These are phyloP conservation scores for Montipora sp. DNA, from an alignment of 64 coral and sea anemone genomes.

Conservation along the genomic window DNA sequence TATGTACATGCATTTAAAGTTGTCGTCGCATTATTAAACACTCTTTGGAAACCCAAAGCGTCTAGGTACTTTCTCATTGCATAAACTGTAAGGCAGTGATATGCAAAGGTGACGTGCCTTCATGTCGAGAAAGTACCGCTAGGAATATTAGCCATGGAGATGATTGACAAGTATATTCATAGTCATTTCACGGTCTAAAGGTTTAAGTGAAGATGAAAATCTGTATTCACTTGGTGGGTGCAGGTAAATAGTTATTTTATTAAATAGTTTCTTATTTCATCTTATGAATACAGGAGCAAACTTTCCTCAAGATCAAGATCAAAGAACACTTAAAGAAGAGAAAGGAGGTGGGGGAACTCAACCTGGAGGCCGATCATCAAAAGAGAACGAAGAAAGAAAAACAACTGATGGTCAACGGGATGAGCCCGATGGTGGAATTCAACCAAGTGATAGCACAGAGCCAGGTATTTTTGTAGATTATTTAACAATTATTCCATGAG, in stretches of 20 bases:
- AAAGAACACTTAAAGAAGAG: neutral
- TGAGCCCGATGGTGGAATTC: neutral
- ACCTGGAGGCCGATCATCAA: neutral
- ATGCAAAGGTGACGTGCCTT: too few species aligned
- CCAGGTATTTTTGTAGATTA: neutral
- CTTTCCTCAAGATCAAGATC: neutral
- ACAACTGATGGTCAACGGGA: neutral
- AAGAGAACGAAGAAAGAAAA: neutral
- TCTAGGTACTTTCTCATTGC: too few species aligned
- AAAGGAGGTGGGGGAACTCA: neutral
- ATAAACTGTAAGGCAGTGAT: too few species aligned
- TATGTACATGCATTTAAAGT: too few species aligned
- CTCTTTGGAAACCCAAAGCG: too few species aligned
- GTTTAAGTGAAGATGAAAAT: neutral
- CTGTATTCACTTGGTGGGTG: neutral
- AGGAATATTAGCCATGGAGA: neutral
- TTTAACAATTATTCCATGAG: too few species aligned
- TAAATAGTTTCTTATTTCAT: too few species aligned
- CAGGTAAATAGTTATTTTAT: too few species aligned
- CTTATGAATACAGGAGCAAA: neutral
- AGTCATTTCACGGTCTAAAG: neutral
- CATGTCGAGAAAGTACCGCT: neutral
- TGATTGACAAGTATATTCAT: neutral
- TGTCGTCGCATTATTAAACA: too few species aligned
- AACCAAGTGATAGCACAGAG: neutral